Evolutionary conservation across 2,113 vertebrate species (phyloP).

Genomic region (Cebus imitator): DNA sequence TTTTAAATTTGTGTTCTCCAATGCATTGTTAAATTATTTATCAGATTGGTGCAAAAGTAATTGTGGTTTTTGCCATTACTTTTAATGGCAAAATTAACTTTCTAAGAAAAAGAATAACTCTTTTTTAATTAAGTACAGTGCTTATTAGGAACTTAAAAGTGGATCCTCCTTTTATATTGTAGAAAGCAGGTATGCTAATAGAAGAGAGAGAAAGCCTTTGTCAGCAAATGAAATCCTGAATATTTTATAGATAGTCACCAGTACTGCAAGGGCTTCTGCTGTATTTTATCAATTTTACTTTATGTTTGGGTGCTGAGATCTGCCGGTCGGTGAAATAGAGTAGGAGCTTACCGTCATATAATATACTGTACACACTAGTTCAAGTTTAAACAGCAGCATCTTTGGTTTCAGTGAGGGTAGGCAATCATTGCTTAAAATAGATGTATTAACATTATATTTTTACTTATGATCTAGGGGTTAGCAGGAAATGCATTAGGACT

Average conservation of each 20-base stretch:
- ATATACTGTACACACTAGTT: rapidly evolving
- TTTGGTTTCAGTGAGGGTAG: background rate
- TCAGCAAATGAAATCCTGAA: background rate
- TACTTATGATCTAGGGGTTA: background rate
- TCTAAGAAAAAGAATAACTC: background rate
- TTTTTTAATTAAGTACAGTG: background rate
- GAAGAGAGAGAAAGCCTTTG: background rate
- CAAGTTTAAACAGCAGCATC: too few relatives aligned
- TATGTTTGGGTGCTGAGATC: background rate
- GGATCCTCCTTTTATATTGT: background rate
- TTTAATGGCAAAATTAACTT: background rate
- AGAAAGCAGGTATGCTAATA: background rate
- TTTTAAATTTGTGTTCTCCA: background rate
- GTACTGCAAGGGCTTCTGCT: background rate
- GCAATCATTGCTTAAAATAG: background rate
- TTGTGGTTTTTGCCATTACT: too few relatives aligned
- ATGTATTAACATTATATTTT: background rate
- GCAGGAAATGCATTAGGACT: background rate
- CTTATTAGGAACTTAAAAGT: background rate
- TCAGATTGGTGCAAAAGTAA: background rate
- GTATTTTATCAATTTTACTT: background rate
- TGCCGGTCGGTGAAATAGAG: too few relatives aligned
- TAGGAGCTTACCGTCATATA: rapidly evolving
- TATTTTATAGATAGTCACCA: background rate
- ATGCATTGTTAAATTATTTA: background rate